phyloP scores from a whole-genome alignment of 2,888 invertebrate species.

The Athripsodes cinereus region DNA sequence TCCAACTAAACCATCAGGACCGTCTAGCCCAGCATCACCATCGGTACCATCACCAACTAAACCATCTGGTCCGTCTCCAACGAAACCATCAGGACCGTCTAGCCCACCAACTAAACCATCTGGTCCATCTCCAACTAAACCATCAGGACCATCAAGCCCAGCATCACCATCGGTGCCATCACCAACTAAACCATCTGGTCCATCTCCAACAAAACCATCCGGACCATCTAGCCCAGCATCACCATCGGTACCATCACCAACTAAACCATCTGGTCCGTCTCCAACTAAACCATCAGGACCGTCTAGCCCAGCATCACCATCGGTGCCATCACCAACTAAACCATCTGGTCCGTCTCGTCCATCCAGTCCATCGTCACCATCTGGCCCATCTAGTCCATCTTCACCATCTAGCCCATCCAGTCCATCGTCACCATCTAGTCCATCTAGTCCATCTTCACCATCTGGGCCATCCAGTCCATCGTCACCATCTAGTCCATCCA shows the following conservation, averaged over 20 bases:
- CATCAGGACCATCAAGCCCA: not conserved
- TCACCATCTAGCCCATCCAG: not conserved
- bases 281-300: not conserved
- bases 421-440: not conserved
- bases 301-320: not conserved
- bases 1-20: not conserved
- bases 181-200: not conserved
- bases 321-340: not conserved
- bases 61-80: not conserved
- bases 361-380: not conserved
- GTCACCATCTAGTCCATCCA: not conserved
- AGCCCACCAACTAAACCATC: not conserved
- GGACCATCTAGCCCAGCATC: not conserved
- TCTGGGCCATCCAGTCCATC: not conserved
- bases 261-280: not conserved
- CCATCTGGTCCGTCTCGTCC: not conserved
- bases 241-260: not conserved
- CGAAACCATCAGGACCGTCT: not conserved
- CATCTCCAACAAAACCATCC: not conserved
- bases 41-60: not conserved
- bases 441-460: not conserved
- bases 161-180: not conserved
- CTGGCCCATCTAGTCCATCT: not conserved
- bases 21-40: not conserved
- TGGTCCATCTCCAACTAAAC: not conserved